Evolutionary conservation across 2,797 vertebrate genomes (phyloP), one percentile per base, ranked within the genome.

Genomic region (Eospalax fontanierii): DNA sequence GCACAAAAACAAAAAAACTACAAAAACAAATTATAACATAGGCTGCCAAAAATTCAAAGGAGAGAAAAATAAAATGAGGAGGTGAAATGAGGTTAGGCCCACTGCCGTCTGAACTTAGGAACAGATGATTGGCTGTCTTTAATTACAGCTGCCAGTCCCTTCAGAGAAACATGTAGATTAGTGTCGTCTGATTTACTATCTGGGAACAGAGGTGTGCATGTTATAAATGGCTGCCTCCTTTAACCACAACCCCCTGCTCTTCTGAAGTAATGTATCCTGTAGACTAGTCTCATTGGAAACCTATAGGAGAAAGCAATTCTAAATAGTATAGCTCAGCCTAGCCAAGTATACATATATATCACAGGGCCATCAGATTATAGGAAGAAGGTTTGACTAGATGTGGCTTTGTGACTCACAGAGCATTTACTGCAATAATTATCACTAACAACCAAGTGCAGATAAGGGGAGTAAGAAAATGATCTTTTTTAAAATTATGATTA

Each of bases 401-500:
- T 1, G 74, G 35, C 50, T 89, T 83, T 89, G 35, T 50, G 73
- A 35, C 2, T 93, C 66, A 88, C 54, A 57, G 11, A 84, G 28
- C 38, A 78, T 61, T 65, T 35, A 59, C 33, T 89, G 35, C 2
- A 75, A 10, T 71, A 28, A 61, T 89, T 68, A 93, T 73, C 24
- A 50, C 24, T 84, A 88, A 83, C 11, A 79, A 85, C 6, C 22
- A 93, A 75, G 12, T 38, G 50, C 4, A 73, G 22, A n/a, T 76
- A 35, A 73, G 30, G 81, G 9, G 78, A 10, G 78, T 85, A 2
- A 28, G 40, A 84, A 82, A 80, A 22, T 15, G 33, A 33, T 50
- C 9, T 81, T 54, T 40, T 93, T 54, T 50, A 50, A 54, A 73
- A 70, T 87, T 43, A 28, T n/a, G 95, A 76, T 14, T 90, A 87